Base-by-base conservation (phyloP, 2,113 vertebrate genomes). In the Melanerpes aurifrons region DNA sequence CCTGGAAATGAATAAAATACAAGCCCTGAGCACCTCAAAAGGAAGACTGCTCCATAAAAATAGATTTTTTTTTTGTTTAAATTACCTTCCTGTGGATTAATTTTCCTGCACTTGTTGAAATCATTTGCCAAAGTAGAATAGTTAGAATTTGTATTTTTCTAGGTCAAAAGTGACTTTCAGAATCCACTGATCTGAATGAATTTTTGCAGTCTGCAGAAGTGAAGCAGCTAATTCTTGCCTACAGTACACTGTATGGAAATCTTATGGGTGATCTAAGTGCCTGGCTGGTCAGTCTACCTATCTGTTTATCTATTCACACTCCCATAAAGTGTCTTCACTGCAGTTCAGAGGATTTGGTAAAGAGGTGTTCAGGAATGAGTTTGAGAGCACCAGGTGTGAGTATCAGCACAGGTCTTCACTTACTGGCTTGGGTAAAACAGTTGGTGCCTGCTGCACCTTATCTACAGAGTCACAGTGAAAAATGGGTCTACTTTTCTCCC, bases 1-100 rank as follows among this genome's bases (percentile, higher is more conserved):
- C 19, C 22, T 85, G 68, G 53, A 94, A 94, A 85, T 70, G n/a
- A 12, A 63, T 37, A 67, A 84, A 93, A 85, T 62, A 43, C 6
- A 70, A 43, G 16, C 56, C 47, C 8, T 47, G 73, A 73, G 7
- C 59, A 43, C 17, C 29, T 59, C 62, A 50, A 85, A 84, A 35
- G 16, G 78, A 62, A 73, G 6, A 63, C 2, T 83, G 32, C 31
- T 70, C 22, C 43, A 61, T 17, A 56, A 40, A 84, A 87, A 61
- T 5, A 61, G 22, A 76, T 28, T 58, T 31, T 18, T 5, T n/a
- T 6, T 67, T 15, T 70, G 12, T 9, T 21, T 4, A 4, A 57
- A 15, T 7, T 3, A 4, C 3, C 2, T n/a, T 24, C 2, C 68
- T 64, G 22, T 45, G 0, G 28, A 24, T 45, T 45, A 32, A 3